phyloP scores from a whole-genome alignment of 2,888 invertebrate genomes.

The Cerastis leucographa region DNA sequence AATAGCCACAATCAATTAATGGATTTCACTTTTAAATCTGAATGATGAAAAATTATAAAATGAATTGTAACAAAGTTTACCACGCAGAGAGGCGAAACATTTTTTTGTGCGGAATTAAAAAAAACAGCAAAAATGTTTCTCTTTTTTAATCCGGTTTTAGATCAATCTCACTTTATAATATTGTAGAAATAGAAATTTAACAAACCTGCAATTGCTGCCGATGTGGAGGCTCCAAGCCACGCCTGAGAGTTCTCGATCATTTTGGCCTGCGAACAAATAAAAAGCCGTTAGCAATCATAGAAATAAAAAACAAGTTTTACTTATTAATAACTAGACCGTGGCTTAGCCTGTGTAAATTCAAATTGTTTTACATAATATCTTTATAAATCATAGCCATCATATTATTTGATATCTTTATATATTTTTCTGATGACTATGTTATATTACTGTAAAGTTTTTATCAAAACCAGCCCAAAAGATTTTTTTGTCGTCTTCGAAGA shows the following conservation, averaged over 20 bases:
- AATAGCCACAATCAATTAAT: not conserved
- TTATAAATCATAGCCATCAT: not conserved
- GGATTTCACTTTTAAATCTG: not conserved
- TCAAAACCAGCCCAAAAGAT: not conserved
- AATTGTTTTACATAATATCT: not conserved
- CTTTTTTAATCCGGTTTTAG: not conserved
- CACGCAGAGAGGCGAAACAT: not conserved
- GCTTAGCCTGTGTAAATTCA: not conserved
- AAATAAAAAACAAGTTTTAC: not conserved
- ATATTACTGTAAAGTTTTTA: not conserved
- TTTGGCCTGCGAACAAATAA: conserved; percentile 93
- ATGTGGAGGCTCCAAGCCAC: conserved; percentile 97
- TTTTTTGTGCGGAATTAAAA: not conserved
- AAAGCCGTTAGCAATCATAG: conserved; percentile 21
- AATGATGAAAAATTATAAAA: not conserved
- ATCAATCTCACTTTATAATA: not conserved
- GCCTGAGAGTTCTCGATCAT: conserved; percentile 97
- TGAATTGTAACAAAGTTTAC: not conserved
- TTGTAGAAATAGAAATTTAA: conserved; percentile 66
- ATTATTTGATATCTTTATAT: too few species aligned
- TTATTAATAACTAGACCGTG: not conserved
- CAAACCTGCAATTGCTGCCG: conserved; percentile 97
- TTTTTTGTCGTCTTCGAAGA: not conserved
- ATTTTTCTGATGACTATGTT: not conserved
- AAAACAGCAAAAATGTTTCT: not conserved